Evolutionary conservation across 2,113 vertebrate species (phyloP).

Genomic region (Muntiacus reevesi): DNA sequence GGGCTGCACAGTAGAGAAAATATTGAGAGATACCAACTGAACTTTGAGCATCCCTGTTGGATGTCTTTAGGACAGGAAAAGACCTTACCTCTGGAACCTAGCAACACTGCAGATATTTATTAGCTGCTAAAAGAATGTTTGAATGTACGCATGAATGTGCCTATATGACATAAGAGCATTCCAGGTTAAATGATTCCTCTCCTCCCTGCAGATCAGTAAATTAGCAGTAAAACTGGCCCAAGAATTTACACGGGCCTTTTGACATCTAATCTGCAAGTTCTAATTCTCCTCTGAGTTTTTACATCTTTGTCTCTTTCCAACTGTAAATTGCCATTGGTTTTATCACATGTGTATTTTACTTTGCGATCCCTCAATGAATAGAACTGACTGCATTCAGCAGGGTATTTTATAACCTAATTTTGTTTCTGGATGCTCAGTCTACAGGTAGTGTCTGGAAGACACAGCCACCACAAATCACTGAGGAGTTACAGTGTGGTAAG

Average conservation of each 20-base stretch:
- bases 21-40: background rate
- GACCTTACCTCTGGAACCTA: background rate
- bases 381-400: background rate
- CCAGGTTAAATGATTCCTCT: background rate
- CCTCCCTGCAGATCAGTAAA: background rate
- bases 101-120: background rate
- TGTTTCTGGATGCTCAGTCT: background rate
- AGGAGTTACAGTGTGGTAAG: background rate
- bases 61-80: background rate
- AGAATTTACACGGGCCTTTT: background rate
- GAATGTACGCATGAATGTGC: background rate
- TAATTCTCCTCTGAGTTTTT: background rate
- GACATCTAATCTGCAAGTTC: background rate
- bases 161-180: background rate
- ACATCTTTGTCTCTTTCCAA: background rate
- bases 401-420: conserved; percentile 53
- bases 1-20: background rate
- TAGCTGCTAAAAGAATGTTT: background rate
- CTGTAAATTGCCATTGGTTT: background rate
- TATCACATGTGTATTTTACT: background rate
- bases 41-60: background rate
- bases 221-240: background rate
- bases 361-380: background rate
- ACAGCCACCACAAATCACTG: conserved; percentile 16
- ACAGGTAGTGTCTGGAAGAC: background rate